Evolutionary conservation across 2,113 vertebrate genomes (phyloP).

Genomic region (Stigmatopora argus): DNA sequence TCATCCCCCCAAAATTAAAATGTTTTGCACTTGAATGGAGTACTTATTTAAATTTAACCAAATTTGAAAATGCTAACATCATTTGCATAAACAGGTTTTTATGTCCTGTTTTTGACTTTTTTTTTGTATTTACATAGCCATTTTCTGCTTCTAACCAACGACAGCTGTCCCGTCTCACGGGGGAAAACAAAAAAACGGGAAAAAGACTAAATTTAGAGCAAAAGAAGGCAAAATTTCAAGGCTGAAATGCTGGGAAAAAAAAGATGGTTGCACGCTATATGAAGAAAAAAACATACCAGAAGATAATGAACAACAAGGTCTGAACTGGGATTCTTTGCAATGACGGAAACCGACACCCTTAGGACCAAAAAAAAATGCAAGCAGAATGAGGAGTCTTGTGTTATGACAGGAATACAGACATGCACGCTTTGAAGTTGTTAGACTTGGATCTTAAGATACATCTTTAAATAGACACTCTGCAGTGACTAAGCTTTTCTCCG

Average conservation of each 20-base stretch:
- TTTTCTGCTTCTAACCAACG: background rate
- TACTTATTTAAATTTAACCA: no score
- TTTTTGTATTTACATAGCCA: background rate
- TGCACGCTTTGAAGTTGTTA: background rate
- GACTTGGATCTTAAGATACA: background rate
- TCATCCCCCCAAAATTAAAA: no score
- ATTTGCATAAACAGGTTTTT: no score
- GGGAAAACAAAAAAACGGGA: background rate
- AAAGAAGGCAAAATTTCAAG: background rate
- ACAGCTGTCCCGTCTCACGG: background rate
- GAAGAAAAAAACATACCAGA: background rate
- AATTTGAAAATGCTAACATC: no score
- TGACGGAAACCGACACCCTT: constrained; percentile 25
- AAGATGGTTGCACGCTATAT: background rate
- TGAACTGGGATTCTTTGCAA: constrained; percentile 14
- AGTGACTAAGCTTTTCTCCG: background rate
- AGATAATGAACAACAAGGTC: constrained; percentile 1
- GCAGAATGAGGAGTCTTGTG: constrained; percentile 30
- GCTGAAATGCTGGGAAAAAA: background rate
- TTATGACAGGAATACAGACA: constrained; percentile 49
- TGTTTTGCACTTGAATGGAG: no score
- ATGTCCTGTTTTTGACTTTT: background rate
- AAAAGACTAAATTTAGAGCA: background rate
- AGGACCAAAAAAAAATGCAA: constrained; percentile 13
- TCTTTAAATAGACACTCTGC: background rate